phyloP scores from a whole-genome alignment of 2,797 vertebrate genomes.

The Centroberyx gerrardi region DNA sequence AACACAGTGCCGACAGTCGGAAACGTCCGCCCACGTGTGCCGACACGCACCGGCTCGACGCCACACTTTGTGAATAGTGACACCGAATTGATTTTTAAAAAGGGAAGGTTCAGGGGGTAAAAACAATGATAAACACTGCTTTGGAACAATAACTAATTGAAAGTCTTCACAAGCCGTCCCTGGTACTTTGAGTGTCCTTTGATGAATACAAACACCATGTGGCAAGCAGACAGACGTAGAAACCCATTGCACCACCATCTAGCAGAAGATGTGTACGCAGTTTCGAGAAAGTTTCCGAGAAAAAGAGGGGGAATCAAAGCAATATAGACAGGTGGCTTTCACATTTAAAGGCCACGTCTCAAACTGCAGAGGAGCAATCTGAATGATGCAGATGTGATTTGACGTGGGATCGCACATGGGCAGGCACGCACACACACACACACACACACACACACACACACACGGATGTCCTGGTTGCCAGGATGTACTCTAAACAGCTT shows the following conservation, averaged over 20 bases:
- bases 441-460: constrained; percentile 6
- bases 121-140: constrained; percentile 33
- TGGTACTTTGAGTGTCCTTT: not conserved
- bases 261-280: not conserved
- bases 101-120: constrained; percentile 9
- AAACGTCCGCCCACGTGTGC: constrained; percentile 30
- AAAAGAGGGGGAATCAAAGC: not conserved
- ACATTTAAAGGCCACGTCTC: constrained; percentile 35
- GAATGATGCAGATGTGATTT: constrained; percentile 55
- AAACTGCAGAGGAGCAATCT: constrained; percentile 22
- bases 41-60: not conserved
- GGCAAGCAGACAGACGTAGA: not conserved
- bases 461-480: constrained; percentile 26
- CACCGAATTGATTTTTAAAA: constrained; percentile 31
- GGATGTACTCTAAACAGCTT: constrained; percentile 51
- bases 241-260: not conserved
- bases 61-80: not conserved
- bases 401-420: constrained; percentile 37
- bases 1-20: constrained; percentile 8
- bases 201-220: constrained; percentile 21
- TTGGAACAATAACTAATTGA: constrained; percentile 41
- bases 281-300: not conserved
- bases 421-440: constrained; percentile 26
- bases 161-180: constrained; percentile 17
- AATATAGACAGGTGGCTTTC: constrained; percentile 25